Evolutionary conservation across 37 sponge, comb jelly and placozoan species (phyloP).

Genomic region (Aphrocallistes beatrix): DNA sequence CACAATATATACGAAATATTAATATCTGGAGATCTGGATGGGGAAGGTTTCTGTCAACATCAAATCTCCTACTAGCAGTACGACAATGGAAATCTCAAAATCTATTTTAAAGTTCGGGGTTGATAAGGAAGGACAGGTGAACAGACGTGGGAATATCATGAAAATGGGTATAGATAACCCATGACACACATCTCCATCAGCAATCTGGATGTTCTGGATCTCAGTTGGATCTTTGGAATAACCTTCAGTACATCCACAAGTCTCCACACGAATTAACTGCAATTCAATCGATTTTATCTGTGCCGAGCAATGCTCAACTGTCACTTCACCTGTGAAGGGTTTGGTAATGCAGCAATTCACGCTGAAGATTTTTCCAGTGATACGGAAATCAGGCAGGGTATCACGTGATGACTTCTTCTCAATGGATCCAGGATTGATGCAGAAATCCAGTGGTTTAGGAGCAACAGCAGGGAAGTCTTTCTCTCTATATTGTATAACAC

Average conservation of each 20-base stretch:
- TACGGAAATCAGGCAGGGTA: slow-evolving; percentile 63
- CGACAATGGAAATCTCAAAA: slow-evolving; percentile 86
- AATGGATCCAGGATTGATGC: slow-evolving; percentile 60
- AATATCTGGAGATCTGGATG: slow-evolving; percentile 60
- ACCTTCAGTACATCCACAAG: slow-evolving; percentile 98
- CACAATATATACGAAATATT: too few species aligned
- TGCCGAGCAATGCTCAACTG: slow-evolving; percentile 46
- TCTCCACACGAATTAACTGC: slow-evolving; percentile 92
- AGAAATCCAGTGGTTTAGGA: slow-evolving; percentile 53
- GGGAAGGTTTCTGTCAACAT: slow-evolving; percentile 95
- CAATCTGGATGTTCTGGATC: slow-evolving; percentile 96
- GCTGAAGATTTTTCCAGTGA: slow-evolving; percentile 68
- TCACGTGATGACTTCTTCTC: slow-evolving; percentile 59
- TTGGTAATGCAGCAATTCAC: slow-evolving; percentile 78
- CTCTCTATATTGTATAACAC: slow-evolving; percentile 59
- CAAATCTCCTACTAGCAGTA: slow-evolving; percentile 78
- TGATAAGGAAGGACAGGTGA: slow-evolving; percentile 83
- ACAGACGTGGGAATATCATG: slow-evolving; percentile 96
- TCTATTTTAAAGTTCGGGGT: slow-evolving; percentile 92
- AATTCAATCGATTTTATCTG: slow-evolving; percentile 86
- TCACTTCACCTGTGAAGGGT: slow-evolving; percentile 68
- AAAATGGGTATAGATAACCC: slow-evolving; percentile 75
- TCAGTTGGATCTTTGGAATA: slow-evolving; percentile 92
- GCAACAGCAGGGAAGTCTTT: slow-evolving; percentile 10
- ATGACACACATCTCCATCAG: slow-evolving; percentile 83